Percentiles rank a stretch among this genome's conserved stretches.
phyloP scores from a whole-genome alignment of 2,113 vertebrate genomes.

The Oryzias woworae region DNA sequence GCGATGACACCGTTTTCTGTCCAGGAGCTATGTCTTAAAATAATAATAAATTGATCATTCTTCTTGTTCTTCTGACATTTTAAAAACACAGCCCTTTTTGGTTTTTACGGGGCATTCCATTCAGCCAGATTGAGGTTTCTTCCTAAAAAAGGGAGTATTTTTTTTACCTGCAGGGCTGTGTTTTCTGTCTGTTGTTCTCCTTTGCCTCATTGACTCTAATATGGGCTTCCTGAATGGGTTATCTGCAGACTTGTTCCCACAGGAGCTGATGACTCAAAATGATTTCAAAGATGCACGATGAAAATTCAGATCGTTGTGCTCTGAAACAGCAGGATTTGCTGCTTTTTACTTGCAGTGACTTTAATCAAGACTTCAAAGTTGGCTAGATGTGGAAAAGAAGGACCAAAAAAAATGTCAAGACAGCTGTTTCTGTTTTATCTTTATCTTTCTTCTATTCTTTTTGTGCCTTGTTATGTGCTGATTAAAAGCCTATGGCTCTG shows the following conservation, averaged over 20 bases:
- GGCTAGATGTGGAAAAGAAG: slow-evolving; percentile 9
- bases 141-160: slow-evolving; percentile 17
- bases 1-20: slow-evolving; percentile 5
- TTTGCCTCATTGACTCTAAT: slow-evolving; percentile 74
- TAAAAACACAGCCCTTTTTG: slow-evolving; percentile 1
- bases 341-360: slow-evolving; percentile 34
- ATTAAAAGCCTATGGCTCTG: slow-evolving; percentile 8
- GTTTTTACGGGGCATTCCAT: slow-evolving; percentile 32
- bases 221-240: slow-evolving; percentile 73
- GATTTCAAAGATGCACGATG: slow-evolving; percentile 62
- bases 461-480: background rate
- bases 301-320: slow-evolving; percentile 47
- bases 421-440: slow-evolving; percentile 31
- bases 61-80: slow-evolving; percentile 9
- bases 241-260: slow-evolving; percentile 77
- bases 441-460: slow-evolving; percentile 1
- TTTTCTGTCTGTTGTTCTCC: slow-evolving; percentile 60
- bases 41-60: background rate
- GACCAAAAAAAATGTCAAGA: background rate
- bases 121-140: slow-evolving; percentile 34
- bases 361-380: slow-evolving; percentile 41
- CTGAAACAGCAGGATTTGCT: slow-evolving; percentile 46
- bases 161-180: slow-evolving; percentile 63
- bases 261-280: slow-evolving; percentile 71
- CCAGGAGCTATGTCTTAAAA: slow-evolving; percentile 1